Evolutionary conservation across 2,113 vertebrate genomes (phyloP), one percentile per base, ranked within the genome.

Genomic region (Ciconia stormi): DNA sequence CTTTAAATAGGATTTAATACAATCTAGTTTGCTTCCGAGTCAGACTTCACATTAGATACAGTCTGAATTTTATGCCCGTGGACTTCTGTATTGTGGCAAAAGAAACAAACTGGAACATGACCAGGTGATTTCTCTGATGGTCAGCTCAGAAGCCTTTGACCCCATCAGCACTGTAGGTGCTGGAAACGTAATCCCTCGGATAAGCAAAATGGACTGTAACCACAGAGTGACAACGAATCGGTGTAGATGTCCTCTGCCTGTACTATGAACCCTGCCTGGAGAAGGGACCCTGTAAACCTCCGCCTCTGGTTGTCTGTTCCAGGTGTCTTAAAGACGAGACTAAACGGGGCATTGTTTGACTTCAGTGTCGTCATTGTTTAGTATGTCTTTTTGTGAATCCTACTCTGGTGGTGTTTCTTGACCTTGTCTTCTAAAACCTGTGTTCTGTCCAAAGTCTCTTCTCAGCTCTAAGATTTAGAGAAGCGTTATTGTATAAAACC

Each of bases 401-500:
- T 36, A 5, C 52, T 56, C 32, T 55, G 13, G 10, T 50, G 26
- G 19, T 36, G 18, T 16, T 74, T 44, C 32, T 34, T 67, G 47
- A 69, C 72, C 30, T 73, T 27, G 42, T 80, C 32, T 69, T 69
- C 21, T 50, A 29, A 66, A 74, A 29, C 29, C 32, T 21, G 6
- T 21, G 27, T 47, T 69, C 61, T 50, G 19, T 55, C 69, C n/a
- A 2, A 38, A 65, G 19, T 30, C 36, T 69, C 20, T 38, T 29
- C 63, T 67, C 34, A 11, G 18, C 29, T 63, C 67, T 71, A 55
- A 38, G 32, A 10, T 50, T 40, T 32, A n/a, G 36, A 50, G n/a
- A 76, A 40, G 46, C 0, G 0, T 67, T 72, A 16, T 3, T 53
- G 27, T 38, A 12, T 27, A 46, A 38, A 52, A 50, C 12, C 7